Conservation (phyloP, 2,888 invertebrate genomes). For the Pristionchus fissidentatus region DNA sequence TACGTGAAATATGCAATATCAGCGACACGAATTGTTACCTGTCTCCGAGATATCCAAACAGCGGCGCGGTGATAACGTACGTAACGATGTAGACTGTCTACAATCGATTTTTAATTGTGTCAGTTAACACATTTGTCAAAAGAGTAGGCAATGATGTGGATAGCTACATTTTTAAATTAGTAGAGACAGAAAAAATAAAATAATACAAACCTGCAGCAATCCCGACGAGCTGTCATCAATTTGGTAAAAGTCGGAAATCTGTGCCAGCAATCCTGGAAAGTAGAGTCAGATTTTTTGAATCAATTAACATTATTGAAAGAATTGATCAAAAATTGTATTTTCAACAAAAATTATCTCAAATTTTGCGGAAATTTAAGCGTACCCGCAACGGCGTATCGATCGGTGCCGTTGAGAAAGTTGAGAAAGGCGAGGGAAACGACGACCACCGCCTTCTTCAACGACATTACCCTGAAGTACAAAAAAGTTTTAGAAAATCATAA, state of each 20-base stretch:
- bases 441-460: background rate
- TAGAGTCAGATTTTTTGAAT: background rate
- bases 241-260: conserved; percentile 29
- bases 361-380: background rate
- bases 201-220: conserved; percentile 9
- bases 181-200: background rate
- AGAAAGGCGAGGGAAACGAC: conserved; percentile 30
- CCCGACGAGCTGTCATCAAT: conserved; percentile 29
- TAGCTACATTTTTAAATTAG: background rate
- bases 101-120: too few species aligned
- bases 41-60: conserved; percentile 44
- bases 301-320: background rate
- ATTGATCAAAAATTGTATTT: background rate
- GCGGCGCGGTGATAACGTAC: conserved; percentile 12
- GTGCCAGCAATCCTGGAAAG: conserved; percentile 12
- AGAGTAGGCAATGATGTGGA: too few species aligned
- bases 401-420: conserved; percentile 46
- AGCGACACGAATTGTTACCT: background rate
- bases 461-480: too few species aligned
- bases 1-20: too few species aligned
- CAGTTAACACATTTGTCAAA: too few species aligned
- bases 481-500: too few species aligned
- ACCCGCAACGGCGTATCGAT: conserved; percentile 44
- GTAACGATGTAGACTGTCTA: conserved; percentile 45
- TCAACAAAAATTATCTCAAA: background rate